Evolutionary conservation across 2,797 vertebrate species (phyloP), one percentile per base, ranked within the genome.

Genomic region (Coregonus suidteri): DNA sequence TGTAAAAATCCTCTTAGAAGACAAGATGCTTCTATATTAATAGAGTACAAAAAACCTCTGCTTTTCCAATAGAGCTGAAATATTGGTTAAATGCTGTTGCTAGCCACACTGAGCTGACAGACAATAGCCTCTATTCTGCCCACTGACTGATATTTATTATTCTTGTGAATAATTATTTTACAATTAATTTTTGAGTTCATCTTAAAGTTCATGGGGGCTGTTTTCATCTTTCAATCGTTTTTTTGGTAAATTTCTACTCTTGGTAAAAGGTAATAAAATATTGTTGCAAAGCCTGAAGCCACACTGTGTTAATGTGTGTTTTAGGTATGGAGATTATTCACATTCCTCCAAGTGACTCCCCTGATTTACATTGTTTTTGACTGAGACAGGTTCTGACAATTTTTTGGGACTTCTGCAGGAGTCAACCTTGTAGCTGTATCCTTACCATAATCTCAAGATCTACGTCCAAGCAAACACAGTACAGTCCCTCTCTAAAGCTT

Each of bases 81-180:
- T 15, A 31, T 52, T 54, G 14, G 30, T 51, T 54, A 34, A 52
- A 11, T 18, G 25, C 25, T 25, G 25, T 25, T 25, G 25, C 25
- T 25, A 25, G 25, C 25, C 25, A 25, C 25, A 25, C 25, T 25
- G 25, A 25, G 7, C n/a, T 1, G 54, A 56, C 54, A 18, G 54
- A n/a, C 6, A 56, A 7, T 25, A 80, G 75, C 37, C 51, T 3
- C 34, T 65, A 14, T 34, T 34, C n/a, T 69, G 13, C 37, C 59
- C 37, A 56, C 6, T 78, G 4, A 56, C 11, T 77, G 4, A 2
- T 89, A 88, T 91, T 89, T 91, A 89, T 79, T 75, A 13, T 34
- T 65, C n/a, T 18, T 71, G 30, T 34, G 34, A 73, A 73, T 47
- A 59, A 73, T 88, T 82, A 73, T 20, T 67, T 72, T 80, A 34